phyloP scores from a whole-genome alignment of 2,113 vertebrate species.

The Bungarus multicinctus region DNA sequence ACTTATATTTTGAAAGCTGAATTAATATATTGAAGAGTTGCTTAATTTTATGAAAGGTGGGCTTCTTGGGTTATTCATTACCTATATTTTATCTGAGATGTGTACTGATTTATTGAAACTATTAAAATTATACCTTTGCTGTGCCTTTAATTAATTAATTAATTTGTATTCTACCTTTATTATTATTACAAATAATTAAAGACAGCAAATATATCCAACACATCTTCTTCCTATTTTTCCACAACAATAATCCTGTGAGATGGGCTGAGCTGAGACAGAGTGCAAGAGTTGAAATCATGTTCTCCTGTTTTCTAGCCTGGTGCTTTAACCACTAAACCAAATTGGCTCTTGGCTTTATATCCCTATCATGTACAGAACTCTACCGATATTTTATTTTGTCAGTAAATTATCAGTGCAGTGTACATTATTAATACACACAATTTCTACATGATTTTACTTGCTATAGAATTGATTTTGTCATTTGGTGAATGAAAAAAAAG shows the following conservation, averaged over 20 bases:
- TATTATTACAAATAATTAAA: neutral
- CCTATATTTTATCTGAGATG: constrained; percentile 27
- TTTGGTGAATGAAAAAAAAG: constrained; percentile 5
- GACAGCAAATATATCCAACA: neutral
- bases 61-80: neutral
- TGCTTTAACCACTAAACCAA: neutral
- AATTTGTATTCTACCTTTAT: neutral
- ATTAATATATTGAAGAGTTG: neutral
- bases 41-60: neutral
- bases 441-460: neutral
- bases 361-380: neutral
- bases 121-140: constrained; percentile 17
- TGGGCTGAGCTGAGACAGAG: neutral
- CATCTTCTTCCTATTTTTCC: neutral
- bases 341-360: neutral
- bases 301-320: neutral
- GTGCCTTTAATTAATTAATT: neutral
- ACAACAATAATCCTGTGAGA: neutral
- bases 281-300: neutral
- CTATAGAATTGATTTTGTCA: neutral
- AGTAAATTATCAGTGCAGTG: neutral
- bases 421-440: neutral
- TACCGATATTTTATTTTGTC: neutral
- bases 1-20: constrained; percentile 26
- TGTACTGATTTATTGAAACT: constrained; percentile 5